A percentile compares a stretch with the other conserved stretches of the same genome.
Evolutionary conservation across 2,888 invertebrate genomes (phyloP).

Genomic region (Melanchra persicariae): DNA sequence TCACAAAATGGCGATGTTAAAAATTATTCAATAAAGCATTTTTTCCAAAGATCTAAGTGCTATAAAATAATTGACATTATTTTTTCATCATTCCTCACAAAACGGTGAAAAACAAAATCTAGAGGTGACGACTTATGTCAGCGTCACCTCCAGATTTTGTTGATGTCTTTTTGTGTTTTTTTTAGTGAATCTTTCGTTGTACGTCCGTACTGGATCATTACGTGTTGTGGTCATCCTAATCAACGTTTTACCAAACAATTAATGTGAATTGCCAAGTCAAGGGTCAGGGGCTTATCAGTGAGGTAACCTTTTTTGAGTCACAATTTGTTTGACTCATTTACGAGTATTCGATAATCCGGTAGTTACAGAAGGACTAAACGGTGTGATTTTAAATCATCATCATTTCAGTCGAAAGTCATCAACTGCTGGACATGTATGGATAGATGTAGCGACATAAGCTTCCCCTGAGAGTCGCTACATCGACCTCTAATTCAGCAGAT

Average conservation of each 20-base stretch:
- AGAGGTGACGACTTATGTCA: too few species aligned
- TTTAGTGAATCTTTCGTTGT: neutral
- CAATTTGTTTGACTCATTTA: conserved; percentile 2
- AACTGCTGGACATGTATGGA: too few species aligned
- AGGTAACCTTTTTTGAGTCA: neutral
- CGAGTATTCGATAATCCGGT: neutral
- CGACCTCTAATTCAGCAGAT: neutral
- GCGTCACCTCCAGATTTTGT: conserved; percentile 1
- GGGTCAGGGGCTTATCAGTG: neutral
- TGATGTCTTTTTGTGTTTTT: conserved; percentile 13
- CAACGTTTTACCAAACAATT: neutral
- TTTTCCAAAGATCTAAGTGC: neutral
- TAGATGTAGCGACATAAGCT: too few species aligned
- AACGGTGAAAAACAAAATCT: too few species aligned
- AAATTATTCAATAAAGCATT: neutral
- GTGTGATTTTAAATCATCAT: neutral
- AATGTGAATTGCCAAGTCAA: neutral
- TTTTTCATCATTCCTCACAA: too few species aligned
- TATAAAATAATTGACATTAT: neutral
- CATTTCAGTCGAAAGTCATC: neutral
- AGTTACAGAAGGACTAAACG: neutral
- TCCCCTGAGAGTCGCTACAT: too few species aligned
- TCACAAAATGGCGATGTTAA: too few species aligned
- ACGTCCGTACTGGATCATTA: neutral
- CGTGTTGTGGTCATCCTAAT: neutral